Evolutionary conservation across 2,797 vertebrate genomes (phyloP).

Genomic region (Lutjanus campechanus): DNA sequence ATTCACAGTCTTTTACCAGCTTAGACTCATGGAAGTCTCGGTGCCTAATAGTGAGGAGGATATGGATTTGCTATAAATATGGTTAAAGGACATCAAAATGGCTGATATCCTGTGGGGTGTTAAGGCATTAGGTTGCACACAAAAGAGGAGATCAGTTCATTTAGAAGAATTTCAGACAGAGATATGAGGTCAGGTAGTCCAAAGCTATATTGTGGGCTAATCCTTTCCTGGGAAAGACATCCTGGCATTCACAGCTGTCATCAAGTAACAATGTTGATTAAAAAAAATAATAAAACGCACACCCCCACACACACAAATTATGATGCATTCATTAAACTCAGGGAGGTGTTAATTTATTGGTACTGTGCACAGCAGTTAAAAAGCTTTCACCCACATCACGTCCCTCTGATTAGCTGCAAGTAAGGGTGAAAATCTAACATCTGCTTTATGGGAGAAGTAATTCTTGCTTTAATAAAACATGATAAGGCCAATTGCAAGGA

Average conservation of each 20-base stretch:
- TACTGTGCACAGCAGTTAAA: conserved; percentile 45
- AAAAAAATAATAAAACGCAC: background rate
- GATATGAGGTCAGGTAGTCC: conserved; percentile 27
- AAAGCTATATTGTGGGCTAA: conserved; percentile 10
- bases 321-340: conserved; percentile 40
- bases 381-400: conserved; percentile 50
- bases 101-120: conserved; percentile 19
- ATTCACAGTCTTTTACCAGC: background rate
- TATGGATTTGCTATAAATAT: conserved; percentile 37
- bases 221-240: conserved; percentile 10
- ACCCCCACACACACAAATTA: conserved; percentile 11
- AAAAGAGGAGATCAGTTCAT: conserved; percentile 18
- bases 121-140: background rate
- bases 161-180: conserved; percentile 6
- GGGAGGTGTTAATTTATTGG: conserved; percentile 50
- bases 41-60: background rate
- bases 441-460: conserved; percentile 27
- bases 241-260: conserved; percentile 28
- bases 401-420: conserved; percentile 44
- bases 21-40: conserved; percentile 3
- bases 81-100: conserved; percentile 18
- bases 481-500: conserved; percentile 1
- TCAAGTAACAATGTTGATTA: conserved; percentile 11
- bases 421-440: conserved; percentile 44
- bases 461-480: conserved; percentile 49